Conservation (phyloP, 2,797 vertebrate genomes). For the Gymnothorax reevesii region DNA sequence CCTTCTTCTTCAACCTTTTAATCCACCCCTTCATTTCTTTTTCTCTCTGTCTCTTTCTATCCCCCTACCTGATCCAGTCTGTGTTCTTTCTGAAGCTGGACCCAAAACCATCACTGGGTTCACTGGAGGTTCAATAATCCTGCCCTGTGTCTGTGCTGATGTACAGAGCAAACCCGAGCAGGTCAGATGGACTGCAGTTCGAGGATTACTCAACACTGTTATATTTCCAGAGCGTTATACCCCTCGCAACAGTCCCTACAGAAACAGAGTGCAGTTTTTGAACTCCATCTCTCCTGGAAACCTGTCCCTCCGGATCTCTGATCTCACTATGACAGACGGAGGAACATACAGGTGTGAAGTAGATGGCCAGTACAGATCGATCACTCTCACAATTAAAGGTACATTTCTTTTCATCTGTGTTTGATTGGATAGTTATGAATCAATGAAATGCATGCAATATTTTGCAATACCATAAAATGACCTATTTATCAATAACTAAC, state of each 20-base stretch:
- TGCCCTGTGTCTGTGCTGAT: not conserved
- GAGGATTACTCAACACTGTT: not conserved
- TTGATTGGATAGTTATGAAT: too few species aligned
- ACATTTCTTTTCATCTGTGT: too few species aligned
- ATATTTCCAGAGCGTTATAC: too few species aligned
- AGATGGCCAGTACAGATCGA: not conserved
- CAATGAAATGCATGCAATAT: too few species aligned
- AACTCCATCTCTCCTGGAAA: not conserved
- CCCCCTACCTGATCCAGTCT: not conserved
- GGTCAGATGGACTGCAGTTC: not conserved
- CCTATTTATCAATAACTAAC: too few species aligned
- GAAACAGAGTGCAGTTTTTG: not conserved
- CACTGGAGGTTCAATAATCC: not conserved
- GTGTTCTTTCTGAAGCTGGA: too few species aligned
- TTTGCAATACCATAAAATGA: too few species aligned
- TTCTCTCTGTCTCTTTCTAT: too few species aligned
- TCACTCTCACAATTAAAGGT: not conserved
- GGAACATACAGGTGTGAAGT: not conserved
- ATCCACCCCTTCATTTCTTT: too few species aligned
- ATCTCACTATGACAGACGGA: not conserved
- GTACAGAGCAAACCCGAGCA: not conserved
- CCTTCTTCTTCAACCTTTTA: too few species aligned
- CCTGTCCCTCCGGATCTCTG: not conserved
- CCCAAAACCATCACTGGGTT: too few species aligned
- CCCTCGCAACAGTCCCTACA: not conserved